Conservation (phyloP, 2,113 vertebrate species). For the Peromyscus leucopus region DNA sequence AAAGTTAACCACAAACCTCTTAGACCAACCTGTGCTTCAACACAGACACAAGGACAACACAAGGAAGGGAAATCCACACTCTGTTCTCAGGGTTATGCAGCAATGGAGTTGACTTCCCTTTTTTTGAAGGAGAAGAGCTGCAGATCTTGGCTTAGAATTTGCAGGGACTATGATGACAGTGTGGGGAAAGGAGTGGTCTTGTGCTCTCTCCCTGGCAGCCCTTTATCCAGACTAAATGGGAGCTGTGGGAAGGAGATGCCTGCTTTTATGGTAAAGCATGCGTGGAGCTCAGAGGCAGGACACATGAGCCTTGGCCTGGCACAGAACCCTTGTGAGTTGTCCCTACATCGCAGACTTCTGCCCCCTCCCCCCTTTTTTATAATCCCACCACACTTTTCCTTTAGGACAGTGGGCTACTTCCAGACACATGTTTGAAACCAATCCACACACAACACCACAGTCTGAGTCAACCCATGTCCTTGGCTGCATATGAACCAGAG, state of each 20-base stretch:
- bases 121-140: constrained; percentile 77
- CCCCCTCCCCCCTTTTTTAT: neutral
- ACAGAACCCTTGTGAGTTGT: neutral
- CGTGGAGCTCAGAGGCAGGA: fast-evolving
- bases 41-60: constrained; percentile 49
- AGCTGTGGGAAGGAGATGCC: neutral
- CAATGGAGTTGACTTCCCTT: constrained; percentile 64
- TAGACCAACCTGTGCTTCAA: constrained; percentile 66
- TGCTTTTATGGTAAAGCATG: neutral
- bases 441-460: neutral
- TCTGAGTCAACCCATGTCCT: neutral
- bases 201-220: constrained; percentile 17
- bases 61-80: constrained; percentile 18
- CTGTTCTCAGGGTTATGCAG: constrained; percentile 50
- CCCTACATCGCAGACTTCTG: fast-evolving
- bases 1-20: neutral
- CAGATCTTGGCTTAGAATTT: constrained; percentile 72
- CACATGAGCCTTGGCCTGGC: neutral
- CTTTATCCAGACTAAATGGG: neutral
- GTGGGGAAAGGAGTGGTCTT: constrained; percentile 65
- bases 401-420: neutral
- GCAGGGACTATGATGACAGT: constrained; percentile 66
- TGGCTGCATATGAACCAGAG: neutral
- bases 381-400: neutral
- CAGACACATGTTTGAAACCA: neutral